Conservation (phyloP, 1,140 invertebrate genomes). For the Trichonephila clavata region DNA sequence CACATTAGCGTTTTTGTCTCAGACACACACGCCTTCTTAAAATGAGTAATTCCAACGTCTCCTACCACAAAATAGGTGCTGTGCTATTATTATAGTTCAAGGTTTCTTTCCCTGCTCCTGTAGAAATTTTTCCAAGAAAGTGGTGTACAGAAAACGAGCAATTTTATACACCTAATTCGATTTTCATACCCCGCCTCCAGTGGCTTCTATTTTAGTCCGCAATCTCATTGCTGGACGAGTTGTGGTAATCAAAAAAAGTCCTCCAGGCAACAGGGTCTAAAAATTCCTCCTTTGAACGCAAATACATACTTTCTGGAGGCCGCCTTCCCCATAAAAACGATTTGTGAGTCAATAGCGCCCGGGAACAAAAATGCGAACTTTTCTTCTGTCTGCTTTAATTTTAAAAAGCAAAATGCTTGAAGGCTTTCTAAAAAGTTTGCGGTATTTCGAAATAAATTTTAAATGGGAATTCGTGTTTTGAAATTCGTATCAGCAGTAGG, state of each 20-base stretch:
- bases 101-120: too few species aligned
- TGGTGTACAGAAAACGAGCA: background rate
- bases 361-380: background rate
- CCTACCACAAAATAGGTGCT: too few species aligned
- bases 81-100: too few species aligned
- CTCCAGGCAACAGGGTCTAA: background rate
- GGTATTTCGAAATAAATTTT: slow-evolving; percentile 19
- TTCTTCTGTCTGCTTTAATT: slow-evolving; percentile 17
- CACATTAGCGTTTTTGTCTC: too few species aligned
- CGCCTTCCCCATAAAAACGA: background rate
- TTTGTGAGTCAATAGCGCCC: background rate
- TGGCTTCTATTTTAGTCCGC: background rate
- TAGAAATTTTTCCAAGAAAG: too few species aligned
- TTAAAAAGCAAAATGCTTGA: background rate
- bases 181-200: background rate
- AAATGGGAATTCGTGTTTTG: background rate
- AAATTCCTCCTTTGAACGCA: background rate
- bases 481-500: background rate
- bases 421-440: background rate
- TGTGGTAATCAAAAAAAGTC: background rate
- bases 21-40: too few species aligned
- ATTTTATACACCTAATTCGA: background rate
- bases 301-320: background rate
- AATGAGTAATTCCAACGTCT: too few species aligned
- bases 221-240: background rate